phyloP scores from a whole-genome alignment of 2,888 invertebrate species.

The Ectemnius lituratus region DNA sequence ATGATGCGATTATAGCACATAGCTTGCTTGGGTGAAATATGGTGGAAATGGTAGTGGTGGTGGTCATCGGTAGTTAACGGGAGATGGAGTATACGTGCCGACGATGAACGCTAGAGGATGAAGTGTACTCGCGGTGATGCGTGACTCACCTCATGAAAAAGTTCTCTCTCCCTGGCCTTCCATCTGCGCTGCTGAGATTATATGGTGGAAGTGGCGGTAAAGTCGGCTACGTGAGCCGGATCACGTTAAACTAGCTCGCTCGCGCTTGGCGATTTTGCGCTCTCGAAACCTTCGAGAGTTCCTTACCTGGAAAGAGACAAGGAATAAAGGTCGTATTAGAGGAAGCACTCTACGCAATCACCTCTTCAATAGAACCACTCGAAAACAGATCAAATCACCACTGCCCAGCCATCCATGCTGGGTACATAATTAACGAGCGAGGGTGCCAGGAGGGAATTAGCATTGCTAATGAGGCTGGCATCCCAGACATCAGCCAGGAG shows the following conservation, averaged over 20 bases:
- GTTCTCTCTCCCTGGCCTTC: constrained; percentile 14
- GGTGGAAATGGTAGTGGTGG: too few relatives aligned
- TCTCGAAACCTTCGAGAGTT: neutral
- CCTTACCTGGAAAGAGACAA: constrained; percentile 35
- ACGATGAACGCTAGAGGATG: constrained; percentile 27
- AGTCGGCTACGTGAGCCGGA: constrained; percentile 18
- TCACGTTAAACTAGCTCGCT: constrained; percentile 2
- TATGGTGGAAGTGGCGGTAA: constrained; percentile 10
- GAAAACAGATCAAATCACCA: too few relatives aligned
- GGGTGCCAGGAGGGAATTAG: too few relatives aligned
- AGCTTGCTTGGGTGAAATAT: too few relatives aligned
- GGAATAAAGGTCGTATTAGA: neutral
- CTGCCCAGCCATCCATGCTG: too few relatives aligned
- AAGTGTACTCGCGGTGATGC: constrained; percentile 10
- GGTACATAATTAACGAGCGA: too few relatives aligned
- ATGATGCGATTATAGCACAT: too few relatives aligned
- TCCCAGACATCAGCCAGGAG: too few relatives aligned
- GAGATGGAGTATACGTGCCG: constrained; percentile 32
- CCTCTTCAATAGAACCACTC: too few relatives aligned
- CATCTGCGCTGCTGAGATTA: neutral
- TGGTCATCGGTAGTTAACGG: constrained; percentile 22
- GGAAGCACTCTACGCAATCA: too few relatives aligned
- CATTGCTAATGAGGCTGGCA: too few relatives aligned
- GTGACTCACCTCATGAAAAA: constrained; percentile 47
- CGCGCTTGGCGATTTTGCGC: neutral